Evolutionary conservation across 2,888 invertebrate species (phyloP).

Genomic region (Dynastes maya): DNA sequence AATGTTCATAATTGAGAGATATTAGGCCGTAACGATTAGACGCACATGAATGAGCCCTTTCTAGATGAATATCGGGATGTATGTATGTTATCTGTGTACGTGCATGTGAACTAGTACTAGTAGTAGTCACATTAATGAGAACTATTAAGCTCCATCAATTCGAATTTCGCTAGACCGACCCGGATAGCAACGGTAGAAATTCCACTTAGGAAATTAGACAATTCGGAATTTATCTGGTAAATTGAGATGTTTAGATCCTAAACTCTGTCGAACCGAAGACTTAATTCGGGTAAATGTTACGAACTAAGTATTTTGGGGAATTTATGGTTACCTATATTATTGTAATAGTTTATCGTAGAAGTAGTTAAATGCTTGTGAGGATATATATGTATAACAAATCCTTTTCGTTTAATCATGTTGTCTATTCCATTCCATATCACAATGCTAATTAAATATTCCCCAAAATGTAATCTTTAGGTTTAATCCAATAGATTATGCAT

Average conservation of each 20-base stretch:
- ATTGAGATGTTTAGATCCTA: constrained; percentile 27
- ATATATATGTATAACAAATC: too few relatives aligned
- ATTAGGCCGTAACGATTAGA: constrained; percentile 19
- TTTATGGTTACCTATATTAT: neutral
- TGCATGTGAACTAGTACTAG: neutral
- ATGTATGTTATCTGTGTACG: constrained; percentile 7
- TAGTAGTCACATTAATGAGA: constrained; percentile 21
- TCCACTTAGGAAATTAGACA: constrained; percentile 31
- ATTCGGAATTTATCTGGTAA: constrained; percentile 16
- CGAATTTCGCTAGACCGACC: constrained; percentile 20
- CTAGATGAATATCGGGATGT: neutral
- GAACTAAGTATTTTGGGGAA: neutral
- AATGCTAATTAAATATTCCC: too few relatives aligned
- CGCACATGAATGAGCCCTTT: neutral
- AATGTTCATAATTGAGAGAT: constrained; percentile 38
- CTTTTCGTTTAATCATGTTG: too few relatives aligned
- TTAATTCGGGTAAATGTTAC: constrained; percentile 4
- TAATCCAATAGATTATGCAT: too few relatives aligned
- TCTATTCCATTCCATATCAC: too few relatives aligned
- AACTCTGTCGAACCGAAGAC: neutral
- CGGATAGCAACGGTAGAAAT: constrained; percentile 3
- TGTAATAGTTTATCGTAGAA: too few relatives aligned
- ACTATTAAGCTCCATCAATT: constrained; percentile 41
- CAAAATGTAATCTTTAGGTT: too few relatives aligned
- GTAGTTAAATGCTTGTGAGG: too few relatives aligned